phyloP scores from a whole-genome alignment of 2,113 vertebrate genomes.

The Tylochromis polylepis region DNA sequence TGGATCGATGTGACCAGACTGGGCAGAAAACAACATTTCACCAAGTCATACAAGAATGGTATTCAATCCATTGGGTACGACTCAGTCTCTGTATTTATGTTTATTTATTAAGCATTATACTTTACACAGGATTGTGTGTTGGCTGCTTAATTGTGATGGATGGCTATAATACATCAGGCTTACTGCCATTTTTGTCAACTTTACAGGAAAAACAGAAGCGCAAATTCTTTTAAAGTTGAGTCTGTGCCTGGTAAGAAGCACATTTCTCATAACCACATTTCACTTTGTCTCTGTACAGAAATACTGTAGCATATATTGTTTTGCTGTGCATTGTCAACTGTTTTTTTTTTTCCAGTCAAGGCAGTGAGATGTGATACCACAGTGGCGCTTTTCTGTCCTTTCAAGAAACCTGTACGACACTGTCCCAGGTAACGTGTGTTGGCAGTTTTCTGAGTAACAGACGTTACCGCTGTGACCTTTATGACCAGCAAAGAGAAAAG shows the following conservation, averaged over 20 bases:
- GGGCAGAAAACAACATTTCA: conserved; percentile 88
- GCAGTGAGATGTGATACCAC: conserved; percentile 91
- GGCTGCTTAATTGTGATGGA: background rate
- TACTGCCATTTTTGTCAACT: background rate
- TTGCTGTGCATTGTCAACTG: background rate
- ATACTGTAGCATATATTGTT: background rate
- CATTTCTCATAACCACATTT: background rate
- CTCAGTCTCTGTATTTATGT: background rate
- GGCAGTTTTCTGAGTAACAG: background rate
- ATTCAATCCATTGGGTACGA: conserved; percentile 85
- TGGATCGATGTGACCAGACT: conserved; percentile 95
- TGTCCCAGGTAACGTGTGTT: conserved; percentile 84
- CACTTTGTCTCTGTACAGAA: background rate
- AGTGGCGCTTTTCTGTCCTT: conserved; percentile 87
- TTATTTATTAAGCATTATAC: background rate
- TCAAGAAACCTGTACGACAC: conserved; percentile 87
- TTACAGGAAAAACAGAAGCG: conserved; percentile 89
- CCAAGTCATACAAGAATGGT: conserved; percentile 88
- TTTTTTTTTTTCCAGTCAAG: conserved; percentile 79
- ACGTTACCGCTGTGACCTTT: background rate
- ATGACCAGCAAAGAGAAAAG: background rate
- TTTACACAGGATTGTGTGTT: background rate
- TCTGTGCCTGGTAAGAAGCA: conserved; percentile 85
- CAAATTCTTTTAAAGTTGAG: conserved; percentile 93
- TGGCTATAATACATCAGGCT: background rate